Conservation (phyloP, 2,113 vertebrate species). For the Calidris pygmaea region DNA sequence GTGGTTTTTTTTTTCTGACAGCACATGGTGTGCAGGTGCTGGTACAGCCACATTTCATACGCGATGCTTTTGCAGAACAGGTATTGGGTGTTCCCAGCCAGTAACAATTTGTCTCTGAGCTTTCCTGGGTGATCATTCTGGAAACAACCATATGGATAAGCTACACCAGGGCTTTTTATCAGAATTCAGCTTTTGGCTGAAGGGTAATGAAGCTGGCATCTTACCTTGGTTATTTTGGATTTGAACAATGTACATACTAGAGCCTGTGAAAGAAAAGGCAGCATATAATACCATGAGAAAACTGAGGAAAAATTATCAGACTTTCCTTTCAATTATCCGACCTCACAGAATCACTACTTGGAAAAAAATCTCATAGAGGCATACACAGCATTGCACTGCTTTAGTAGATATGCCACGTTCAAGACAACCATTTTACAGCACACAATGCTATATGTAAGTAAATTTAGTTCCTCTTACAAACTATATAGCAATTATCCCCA, state of each 20-base stretch:
- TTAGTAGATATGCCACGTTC: not conserved
- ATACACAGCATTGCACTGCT: not conserved
- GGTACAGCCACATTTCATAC: not conserved
- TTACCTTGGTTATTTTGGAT: not conserved
- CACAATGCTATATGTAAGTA: not conserved
- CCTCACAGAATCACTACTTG: not conserved
- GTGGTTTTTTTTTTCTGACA: not conserved
- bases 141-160: not conserved
- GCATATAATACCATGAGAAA: not conserved
- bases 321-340: not conserved
- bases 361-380: not conserved
- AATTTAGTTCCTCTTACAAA: not conserved
- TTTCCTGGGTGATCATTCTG: not conserved
- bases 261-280: not conserved
- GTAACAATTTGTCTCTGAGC: not conserved
- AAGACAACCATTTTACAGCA: not conserved
- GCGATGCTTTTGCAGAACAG: not conserved
- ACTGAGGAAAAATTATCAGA: not conserved
- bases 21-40: not conserved
- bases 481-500: not conserved
- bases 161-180: not conserved
- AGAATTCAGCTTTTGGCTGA: not conserved
- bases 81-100: not conserved
- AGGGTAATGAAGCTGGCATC: not conserved
- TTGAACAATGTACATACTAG: not conserved